These are phyloP conservation scores for Aptenodytes forsteri DNA, from an alignment of 2,113 vertebrate species.

Conservation along the genomic window DNA sequence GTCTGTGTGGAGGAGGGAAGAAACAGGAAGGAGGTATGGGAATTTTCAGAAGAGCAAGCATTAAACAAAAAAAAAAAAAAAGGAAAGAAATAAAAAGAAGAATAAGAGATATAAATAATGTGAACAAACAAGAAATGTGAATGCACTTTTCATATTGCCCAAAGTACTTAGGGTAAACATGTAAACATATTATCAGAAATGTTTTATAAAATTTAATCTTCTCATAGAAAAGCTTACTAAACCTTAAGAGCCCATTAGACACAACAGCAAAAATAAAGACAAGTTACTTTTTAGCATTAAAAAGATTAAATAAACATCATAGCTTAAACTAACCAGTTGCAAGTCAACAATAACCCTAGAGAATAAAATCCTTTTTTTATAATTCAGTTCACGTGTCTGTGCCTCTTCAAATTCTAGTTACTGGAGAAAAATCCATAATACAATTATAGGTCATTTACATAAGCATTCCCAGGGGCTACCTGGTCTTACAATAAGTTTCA, in stretches of 20 bases:
- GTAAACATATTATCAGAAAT: not conserved
- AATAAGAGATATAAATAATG: not conserved
- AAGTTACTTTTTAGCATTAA: not conserved
- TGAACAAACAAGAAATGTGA: not conserved
- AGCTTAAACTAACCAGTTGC: not conserved
- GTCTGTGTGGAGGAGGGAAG: fast-evolving
- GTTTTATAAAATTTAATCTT: not conserved
- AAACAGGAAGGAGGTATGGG: not conserved
- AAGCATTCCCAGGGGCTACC: not conserved
- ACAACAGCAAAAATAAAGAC: not conserved
- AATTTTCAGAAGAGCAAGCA: not conserved
- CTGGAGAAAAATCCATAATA: not conserved
- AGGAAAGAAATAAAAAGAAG: not conserved
- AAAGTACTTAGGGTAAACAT: not conserved
- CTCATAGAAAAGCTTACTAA: not conserved
- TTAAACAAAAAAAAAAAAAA: not conserved
- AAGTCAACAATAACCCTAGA: not conserved
- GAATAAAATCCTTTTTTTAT: not conserved
- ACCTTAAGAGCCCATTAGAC: not conserved
- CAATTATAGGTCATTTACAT: not conserved
- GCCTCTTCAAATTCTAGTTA: not conserved
- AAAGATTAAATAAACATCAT: not conserved
- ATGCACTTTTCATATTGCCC: not conserved
- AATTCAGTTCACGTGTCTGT: not conserved
- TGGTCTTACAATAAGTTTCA: not conserved